Evolutionary conservation across 2,888 invertebrate species (phyloP).

Genomic region (Cosmia pyralina): DNA sequence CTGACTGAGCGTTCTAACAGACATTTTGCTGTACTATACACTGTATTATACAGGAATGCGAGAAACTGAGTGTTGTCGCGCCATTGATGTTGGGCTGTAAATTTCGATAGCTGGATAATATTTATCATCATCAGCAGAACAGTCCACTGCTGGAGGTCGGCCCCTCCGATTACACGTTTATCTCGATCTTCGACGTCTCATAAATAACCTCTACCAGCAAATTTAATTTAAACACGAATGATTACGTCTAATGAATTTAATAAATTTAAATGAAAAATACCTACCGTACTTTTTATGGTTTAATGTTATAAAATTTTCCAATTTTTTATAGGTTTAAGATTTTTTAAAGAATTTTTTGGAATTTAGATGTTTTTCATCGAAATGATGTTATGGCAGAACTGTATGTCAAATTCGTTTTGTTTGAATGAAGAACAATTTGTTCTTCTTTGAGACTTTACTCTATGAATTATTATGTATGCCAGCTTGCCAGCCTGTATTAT

Average conservation of each 20-base stretch:
- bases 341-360: conserved; percentile 51
- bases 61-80: conserved; percentile 6
- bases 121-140: not conserved
- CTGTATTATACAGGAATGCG: not conserved
- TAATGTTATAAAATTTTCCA: conserved; percentile 39
- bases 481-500: not conserved
- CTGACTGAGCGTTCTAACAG: conserved; percentile 27
- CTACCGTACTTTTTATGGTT: conserved; percentile 53
- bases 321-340: conserved; percentile 48
- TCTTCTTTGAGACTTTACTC: not conserved
- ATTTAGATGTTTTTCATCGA: conserved; percentile 55
- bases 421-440: conserved; percentile 29
- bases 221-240: not conserved
- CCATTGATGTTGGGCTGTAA: not conserved
- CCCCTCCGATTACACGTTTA: not conserved
- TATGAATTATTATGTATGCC: not conserved
- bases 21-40: conserved; percentile 1
- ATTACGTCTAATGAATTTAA: not conserved
- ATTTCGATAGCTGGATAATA: not conserved
- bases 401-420: conserved; percentile 32
- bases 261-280: conserved; percentile 17
- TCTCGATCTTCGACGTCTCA: not conserved
- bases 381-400: conserved; percentile 42
- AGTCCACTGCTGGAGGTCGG: not conserved
- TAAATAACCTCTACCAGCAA: not conserved